These are phyloP conservation scores for Synergus itoensis DNA, from an alignment of 2,888 invertebrate genomes.

Conservation along the genomic window DNA sequence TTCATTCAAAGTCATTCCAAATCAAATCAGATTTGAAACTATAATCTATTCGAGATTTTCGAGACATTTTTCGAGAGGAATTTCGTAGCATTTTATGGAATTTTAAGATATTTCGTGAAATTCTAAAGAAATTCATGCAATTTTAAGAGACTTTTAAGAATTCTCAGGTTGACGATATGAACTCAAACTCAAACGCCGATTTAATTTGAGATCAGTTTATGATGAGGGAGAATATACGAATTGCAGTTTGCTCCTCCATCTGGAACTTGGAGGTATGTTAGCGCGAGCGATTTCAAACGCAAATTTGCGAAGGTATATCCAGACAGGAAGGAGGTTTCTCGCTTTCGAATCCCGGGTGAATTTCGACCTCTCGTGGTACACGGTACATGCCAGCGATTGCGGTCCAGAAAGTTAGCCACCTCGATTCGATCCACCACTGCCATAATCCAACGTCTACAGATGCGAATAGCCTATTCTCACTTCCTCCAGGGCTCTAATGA, in stretches of 20 bases:
- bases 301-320: conserved; percentile 65
- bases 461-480: conserved; percentile 52
- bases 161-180: too few species aligned
- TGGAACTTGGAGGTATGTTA: conserved; percentile 52
- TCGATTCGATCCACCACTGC: conserved; percentile 63
- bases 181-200: neutral
- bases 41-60: too few species aligned
- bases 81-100: too few species aligned
- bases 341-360: conserved; percentile 65
- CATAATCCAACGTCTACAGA: conserved; percentile 65
- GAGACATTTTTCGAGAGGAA: too few species aligned
- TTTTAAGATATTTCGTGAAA: too few species aligned
- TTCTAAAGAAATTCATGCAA: too few species aligned
- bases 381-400: conserved; percentile 60
- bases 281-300: conserved; percentile 69
- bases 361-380: conserved; percentile 58
- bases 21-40: too few species aligned
- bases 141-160: too few species aligned
- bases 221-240: conserved; percentile 10
- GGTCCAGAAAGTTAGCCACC: conserved; percentile 70
- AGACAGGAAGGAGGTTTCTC: conserved; percentile 60
- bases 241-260: conserved; percentile 42
- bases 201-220: neutral
- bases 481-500: conserved; percentile 57
- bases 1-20: too few species aligned